A percentile compares a stretch with the other conserved stretches of the same genome.
Conservation (phyloP, 2,888 invertebrate genomes). For the Dimorphilus gyrociliatus region DNA sequence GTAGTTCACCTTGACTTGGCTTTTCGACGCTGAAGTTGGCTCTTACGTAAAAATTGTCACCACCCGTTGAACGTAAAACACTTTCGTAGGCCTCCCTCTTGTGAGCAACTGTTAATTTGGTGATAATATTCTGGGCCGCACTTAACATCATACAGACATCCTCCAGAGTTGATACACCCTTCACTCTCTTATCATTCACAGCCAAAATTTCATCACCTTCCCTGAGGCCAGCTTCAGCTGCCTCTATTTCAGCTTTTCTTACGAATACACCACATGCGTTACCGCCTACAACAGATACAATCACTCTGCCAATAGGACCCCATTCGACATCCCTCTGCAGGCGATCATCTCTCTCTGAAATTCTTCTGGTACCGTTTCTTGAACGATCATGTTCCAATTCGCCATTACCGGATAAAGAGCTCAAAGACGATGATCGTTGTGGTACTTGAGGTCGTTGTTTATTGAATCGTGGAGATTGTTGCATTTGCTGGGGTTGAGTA, state of each 20-base stretch:
- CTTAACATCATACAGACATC: conserved; percentile 7
- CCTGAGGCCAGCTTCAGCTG: conserved; percentile 9
- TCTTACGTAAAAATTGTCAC: conserved; percentile 11
- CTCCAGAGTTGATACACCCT: conserved; percentile 11
- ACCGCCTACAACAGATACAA: conserved; percentile 12
- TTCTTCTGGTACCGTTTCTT: too few species aligned
- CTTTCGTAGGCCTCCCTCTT: conserved; percentile 7
- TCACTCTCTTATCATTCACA: conserved; percentile 6
- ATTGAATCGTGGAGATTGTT: too few species aligned
- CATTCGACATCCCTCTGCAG: too few species aligned
- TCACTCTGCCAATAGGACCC: too few species aligned
- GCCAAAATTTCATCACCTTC: conserved; percentile 12
- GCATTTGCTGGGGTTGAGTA: too few species aligned
- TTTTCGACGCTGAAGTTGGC: conserved; percentile 9
- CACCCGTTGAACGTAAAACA: conserved; percentile 9
- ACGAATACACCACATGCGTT: conserved; percentile 13
- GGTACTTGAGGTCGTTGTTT: too few species aligned
- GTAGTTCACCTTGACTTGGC: conserved; percentile 7
- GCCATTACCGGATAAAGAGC: too few species aligned
- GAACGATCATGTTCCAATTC: too few species aligned
- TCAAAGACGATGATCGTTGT: too few species aligned
- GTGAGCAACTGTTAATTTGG: conserved; percentile 8
- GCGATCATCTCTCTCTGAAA: too few species aligned
- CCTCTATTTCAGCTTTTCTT: conserved; percentile 8
- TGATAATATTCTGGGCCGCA: conserved; percentile 1